Percentiles rank a stretch among this genome's conserved stretches.
phyloP scores from a whole-genome alignment of 2,888 invertebrate genomes.

The Xanthia icteritia region DNA sequence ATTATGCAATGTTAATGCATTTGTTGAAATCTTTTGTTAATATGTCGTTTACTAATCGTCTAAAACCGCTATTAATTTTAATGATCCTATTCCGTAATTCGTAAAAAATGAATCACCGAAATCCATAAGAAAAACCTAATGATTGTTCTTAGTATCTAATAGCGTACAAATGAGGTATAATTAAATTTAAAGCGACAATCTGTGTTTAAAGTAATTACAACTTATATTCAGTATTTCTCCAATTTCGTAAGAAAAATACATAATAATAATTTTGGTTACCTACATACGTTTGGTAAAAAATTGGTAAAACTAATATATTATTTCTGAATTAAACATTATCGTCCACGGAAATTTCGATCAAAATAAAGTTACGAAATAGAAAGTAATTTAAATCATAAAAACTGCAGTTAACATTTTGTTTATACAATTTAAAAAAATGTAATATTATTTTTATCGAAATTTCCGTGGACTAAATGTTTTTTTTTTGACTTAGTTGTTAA shows the following conservation, averaged over 20 bases:
- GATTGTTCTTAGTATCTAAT: not conserved
- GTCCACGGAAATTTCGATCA: no score
- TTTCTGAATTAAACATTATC: no score
- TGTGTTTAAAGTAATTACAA: not conserved
- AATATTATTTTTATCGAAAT: no score
- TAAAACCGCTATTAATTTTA: slow-evolving; percentile 19
- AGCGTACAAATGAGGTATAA: not conserved
- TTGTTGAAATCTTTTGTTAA: slow-evolving; percentile 17
- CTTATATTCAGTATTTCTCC: not conserved
- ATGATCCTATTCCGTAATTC: slow-evolving; percentile 20
- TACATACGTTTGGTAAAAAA: no score
- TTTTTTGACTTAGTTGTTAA: no score
- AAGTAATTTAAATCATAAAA: no score
- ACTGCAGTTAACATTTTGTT: no score
- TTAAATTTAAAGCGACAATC: not conserved
- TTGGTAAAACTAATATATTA: no score
- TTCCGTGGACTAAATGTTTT: no score
- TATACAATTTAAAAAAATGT: no score
- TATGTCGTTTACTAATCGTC: slow-evolving; percentile 16
- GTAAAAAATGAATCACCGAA: slow-evolving; percentile 4
- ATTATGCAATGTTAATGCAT: slow-evolving; percentile 26
- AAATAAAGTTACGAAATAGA: no score
- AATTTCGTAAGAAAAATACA: not conserved
- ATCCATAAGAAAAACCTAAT: slow-evolving; percentile 14
- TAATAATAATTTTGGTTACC: no score